phyloP scores from a whole-genome alignment of 2,113 vertebrate species.

The Malurus cyaneus region DNA sequence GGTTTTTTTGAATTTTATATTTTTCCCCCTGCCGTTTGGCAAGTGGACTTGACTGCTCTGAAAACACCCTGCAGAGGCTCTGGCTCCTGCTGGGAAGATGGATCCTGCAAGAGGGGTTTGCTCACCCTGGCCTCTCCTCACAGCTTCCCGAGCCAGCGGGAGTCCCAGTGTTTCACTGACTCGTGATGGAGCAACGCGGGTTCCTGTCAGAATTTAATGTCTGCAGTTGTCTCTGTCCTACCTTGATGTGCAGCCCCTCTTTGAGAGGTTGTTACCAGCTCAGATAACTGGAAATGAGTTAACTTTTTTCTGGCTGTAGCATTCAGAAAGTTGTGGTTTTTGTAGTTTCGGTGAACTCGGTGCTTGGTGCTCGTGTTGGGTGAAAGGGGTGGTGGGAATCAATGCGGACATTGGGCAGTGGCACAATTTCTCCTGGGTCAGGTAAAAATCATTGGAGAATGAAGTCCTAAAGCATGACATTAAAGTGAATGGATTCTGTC shows the following conservation, averaged over 20 bases:
- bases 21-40: not conserved
- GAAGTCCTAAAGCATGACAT: not conserved
- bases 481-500: accelerated
- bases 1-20: not conserved
- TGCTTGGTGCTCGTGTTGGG: accelerated
- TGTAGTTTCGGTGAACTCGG: not conserved
- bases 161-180: not conserved
- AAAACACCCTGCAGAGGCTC: not conserved
- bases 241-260: not conserved
- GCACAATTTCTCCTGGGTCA: not conserved
- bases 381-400: not conserved
- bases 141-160: conserved; percentile 15
- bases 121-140: not conserved
- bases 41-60: conserved; percentile 47
- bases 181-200: not conserved
- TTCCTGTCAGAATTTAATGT: not conserved
- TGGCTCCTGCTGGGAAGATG: conserved; percentile 43
- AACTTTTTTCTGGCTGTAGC: not conserved
- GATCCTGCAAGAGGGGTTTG: conserved; percentile 2
- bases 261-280: not conserved
- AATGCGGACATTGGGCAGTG: accelerated
- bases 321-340: not conserved
- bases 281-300: not conserved
- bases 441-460: not conserved
- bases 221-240: not conserved